Evolutionary conservation across 2,888 invertebrate genomes (phyloP), one percentile per base, ranked within the genome.

Genomic region (Cenopis cana): DNA sequence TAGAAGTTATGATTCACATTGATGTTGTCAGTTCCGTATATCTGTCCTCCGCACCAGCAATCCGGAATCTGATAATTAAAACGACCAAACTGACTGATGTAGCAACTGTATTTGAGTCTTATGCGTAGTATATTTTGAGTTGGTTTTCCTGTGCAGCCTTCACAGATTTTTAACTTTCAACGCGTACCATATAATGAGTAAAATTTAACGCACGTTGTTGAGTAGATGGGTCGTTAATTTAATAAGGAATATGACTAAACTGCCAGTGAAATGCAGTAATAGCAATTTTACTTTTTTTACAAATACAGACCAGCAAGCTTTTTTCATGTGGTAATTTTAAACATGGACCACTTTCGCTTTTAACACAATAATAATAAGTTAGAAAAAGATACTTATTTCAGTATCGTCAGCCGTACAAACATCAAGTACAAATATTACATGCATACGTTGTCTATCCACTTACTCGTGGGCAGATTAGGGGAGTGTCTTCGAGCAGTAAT

Each of bases 21-120:
- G 74, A 75, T 78, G 73, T 77, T 78, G 71, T 74, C 74, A 73
- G 55, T 73, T 72, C 74, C 76, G 77, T 87, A 86, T 86, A 83
- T 79, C 82, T 80, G 83, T 87, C 84, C 78, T 75, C 81, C 46
- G 46, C 20, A 36, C 14, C 1, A 24, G 12, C 17, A 57, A 69
- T 50, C 18, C 33, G 20, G 20, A 14, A 61, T 61, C 50, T 36
- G 36, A 36, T 10, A 36, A 36, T 18, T 8, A 33, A 52, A 64
- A 54, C 38, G 38, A 24, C 33, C 20, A 24, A 38, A 38, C 6
- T 36, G 1, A 8, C 36, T 54, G 49, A 9, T n/a, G 6, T 14
- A 29, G 6, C 14, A 55, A 14, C 9, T 55, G 24, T n/a, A 2
- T 55, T 20, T 55, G 20, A 36, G 20, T 38, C 54, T 36, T 38